Evolutionary conservation across 2,797 vertebrate species (phyloP).

Genomic region (Apogon hyalosoma): DNA sequence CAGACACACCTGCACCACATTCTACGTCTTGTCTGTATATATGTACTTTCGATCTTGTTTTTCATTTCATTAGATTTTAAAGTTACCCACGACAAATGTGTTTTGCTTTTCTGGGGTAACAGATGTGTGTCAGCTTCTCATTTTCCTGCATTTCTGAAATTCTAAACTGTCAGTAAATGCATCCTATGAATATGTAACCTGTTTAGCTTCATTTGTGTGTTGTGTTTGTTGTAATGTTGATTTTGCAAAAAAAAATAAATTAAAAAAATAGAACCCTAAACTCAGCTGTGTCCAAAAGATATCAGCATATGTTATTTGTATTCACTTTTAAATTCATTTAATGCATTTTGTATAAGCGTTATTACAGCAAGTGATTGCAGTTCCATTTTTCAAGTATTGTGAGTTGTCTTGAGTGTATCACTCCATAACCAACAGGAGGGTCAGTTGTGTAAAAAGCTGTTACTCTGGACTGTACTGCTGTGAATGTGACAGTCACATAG

Average conservation of each 20-base stretch:
- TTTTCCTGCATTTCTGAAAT: slow-evolving; percentile 2
- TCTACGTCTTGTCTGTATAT: neutral
- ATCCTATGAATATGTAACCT: neutral
- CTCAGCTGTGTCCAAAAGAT: neutral
- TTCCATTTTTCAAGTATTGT: neutral
- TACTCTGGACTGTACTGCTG: too few relatives aligned
- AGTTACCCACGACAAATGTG: neutral
- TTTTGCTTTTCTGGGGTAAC: neutral
- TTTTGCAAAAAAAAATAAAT: neutral
- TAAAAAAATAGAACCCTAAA: neutral
- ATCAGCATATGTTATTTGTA: too few relatives aligned
- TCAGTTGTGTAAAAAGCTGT: too few relatives aligned
- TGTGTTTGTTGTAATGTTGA: neutral
- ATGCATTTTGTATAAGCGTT: neutral
- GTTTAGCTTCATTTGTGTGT: neutral
- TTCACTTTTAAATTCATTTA: neutral
- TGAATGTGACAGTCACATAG: too few relatives aligned
- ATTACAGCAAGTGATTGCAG: too few relatives aligned
- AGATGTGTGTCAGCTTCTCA: neutral
- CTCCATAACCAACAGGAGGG: neutral
- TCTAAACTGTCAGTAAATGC: neutral
- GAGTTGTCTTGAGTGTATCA: neutral
- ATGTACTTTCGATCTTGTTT: neutral
- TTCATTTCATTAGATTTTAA: neutral
- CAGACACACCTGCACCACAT: neutral